Evolutionary conservation across 1,140 invertebrate genomes (phyloP).

Genomic region (Tenebrio molitor): DNA sequence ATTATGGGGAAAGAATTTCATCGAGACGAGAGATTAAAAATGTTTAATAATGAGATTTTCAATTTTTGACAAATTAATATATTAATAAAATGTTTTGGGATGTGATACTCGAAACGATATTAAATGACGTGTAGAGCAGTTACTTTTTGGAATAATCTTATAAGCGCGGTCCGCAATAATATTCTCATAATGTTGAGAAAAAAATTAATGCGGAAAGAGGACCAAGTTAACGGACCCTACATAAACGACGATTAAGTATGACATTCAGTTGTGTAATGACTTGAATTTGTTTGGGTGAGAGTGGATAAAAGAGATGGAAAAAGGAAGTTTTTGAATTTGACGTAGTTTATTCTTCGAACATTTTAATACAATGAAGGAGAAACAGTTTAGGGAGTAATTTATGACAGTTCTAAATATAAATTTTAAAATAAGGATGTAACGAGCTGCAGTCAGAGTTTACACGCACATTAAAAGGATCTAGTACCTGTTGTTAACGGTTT

Average conservation of each 20-base stretch:
- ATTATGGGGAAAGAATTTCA: too few species aligned
- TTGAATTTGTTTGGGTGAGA: conserved; percentile 29
- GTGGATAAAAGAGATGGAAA: conserved; percentile 8
- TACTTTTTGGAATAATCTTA: neutral
- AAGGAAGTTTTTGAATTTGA: conserved; percentile 13
- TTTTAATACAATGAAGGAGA: conserved; percentile 4
- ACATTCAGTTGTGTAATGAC: conserved; percentile 25
- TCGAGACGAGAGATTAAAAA: too few species aligned
- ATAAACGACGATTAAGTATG: conserved; percentile 32
- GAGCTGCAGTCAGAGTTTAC: conserved; percentile 16
- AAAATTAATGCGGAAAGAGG: conserved; percentile 19
- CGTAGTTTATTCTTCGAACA: neutral
- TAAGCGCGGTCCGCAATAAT: conserved; percentile 11
- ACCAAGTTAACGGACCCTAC: conserved; percentile 24
- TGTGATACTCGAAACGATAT: conserved; percentile 2
- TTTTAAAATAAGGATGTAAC: conserved; percentile 13
- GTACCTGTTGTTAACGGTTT: neutral
- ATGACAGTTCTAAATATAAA: conserved; percentile 7
- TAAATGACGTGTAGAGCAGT: too few species aligned
- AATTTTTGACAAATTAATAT: too few species aligned
- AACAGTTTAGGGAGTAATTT: conserved; percentile 2
- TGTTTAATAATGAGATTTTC: too few species aligned
- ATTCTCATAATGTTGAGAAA: conserved; percentile 17
- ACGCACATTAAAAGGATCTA: conserved; percentile 4
- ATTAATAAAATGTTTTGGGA: too few species aligned